Evolutionary conservation across 2,888 invertebrate genomes (phyloP).

Genomic region (Acleris laterana): DNA sequence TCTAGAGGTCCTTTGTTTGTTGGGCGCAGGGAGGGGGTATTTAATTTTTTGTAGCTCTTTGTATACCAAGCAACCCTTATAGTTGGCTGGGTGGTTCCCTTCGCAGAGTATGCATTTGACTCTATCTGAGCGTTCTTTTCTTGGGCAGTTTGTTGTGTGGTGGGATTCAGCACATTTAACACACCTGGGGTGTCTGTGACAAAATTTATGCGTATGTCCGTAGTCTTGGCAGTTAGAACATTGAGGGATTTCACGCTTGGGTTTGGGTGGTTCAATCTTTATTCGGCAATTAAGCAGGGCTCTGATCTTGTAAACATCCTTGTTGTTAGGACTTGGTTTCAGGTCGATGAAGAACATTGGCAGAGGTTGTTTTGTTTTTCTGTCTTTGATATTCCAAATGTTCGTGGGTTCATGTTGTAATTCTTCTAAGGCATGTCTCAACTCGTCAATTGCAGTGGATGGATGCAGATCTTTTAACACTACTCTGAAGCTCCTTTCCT

Average conservation of each 20-base stretch:
- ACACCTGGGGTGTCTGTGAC: constrained; percentile 39
- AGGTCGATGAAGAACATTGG: neutral
- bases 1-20: no score
- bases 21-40: no score
- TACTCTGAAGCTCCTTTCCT: neutral
- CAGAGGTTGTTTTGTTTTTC: neutral
- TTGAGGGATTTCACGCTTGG: constrained; percentile 41
- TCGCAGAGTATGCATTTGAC: constrained; percentile 47
- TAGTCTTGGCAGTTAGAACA: constrained; percentile 44
- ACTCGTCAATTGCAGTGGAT: neutral
- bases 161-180: constrained; percentile 43
- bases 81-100: constrained; percentile 45
- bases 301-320: neutral
- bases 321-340: neutral
- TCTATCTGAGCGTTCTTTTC: constrained; percentile 38
- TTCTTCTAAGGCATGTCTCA: neutral
- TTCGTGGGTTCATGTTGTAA: neutral
- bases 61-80: constrained; percentile 40
- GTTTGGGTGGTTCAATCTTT: constrained; percentile 40
- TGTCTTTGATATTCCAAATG: neutral
- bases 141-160: constrained; percentile 25
- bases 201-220: constrained; percentile 43
- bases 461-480: neutral
- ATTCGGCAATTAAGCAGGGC: neutral
- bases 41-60: no score